A percentile compares a stretch with the other conserved stretches of the same genome.
These are phyloP conservation scores for Drosophila pseudoobscura DNA, from an alignment of 1,140 invertebrate species.

Conservation along the genomic window DNA sequence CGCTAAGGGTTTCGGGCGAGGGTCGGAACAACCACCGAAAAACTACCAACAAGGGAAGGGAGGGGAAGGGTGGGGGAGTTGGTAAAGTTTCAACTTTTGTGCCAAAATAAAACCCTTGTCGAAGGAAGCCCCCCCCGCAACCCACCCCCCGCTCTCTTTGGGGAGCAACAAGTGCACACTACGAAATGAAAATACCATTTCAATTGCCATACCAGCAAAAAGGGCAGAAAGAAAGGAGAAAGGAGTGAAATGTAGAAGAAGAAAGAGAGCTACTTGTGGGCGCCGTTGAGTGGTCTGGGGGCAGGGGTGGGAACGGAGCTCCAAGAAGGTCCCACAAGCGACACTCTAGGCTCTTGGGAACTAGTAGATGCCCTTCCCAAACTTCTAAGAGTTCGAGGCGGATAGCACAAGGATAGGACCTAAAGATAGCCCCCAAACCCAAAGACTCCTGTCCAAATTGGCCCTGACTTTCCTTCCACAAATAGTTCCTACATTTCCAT, in stretches of 20 bases:
- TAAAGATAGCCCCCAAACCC: too few relatives aligned
- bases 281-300: neutral
- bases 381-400: too few relatives aligned
- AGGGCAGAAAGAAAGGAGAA: slow-evolving; percentile 4
- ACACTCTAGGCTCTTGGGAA: neutral
- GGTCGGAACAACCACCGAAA: slow-evolving; percentile 63
- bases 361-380: neutral
- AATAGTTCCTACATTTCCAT: too few relatives aligned
- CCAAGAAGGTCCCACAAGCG: neutral
- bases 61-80: neutral
- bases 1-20: slow-evolving; percentile 19
- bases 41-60: slow-evolving; percentile 45
- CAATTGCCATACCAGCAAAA: slow-evolving; percentile 29
- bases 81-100: slow-evolving; percentile 55
- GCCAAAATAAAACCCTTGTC: slow-evolving; percentile 54
- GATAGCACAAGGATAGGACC: too few relatives aligned
- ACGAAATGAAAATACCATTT: slow-evolving; percentile 57
- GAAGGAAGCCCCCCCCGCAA: slow-evolving; percentile 3
- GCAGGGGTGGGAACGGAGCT: slow-evolving; percentile 22
- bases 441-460: too few relatives aligned
- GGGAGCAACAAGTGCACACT: slow-evolving; percentile 68
- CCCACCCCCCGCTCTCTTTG: neutral
- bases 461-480: too few relatives aligned
- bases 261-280: slow-evolving; percentile 38
- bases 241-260: slow-evolving; percentile 36